Evolutionary conservation across 2,113 vertebrate species (phyloP).

Genomic region (Dryoscopus gambensis): DNA sequence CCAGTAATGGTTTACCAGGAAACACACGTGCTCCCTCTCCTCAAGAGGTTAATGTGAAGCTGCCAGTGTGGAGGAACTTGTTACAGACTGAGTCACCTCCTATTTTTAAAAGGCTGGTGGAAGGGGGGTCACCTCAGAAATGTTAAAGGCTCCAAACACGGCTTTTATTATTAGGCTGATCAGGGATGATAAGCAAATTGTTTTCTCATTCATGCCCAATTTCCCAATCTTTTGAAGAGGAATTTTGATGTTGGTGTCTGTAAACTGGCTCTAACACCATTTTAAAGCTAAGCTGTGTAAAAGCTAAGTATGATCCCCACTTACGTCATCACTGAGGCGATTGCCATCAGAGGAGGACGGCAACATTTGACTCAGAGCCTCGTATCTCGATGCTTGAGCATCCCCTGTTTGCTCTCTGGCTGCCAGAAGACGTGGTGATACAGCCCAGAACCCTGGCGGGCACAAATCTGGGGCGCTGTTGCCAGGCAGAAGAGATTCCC

Average conservation of each 20-base stretch:
- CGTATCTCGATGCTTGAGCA: background rate
- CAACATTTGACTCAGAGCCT: accelerated
- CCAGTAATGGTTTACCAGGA: background rate
- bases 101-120: background rate
- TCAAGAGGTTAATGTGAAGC: background rate
- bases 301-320: background rate
- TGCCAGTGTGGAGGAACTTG: background rate
- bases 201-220: background rate
- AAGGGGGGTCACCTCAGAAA: background rate
- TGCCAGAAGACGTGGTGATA: background rate
- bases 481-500: background rate
- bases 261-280: background rate
- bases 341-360: background rate
- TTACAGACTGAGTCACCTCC: background rate
- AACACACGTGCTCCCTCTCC: background rate
- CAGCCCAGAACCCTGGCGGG: accelerated
- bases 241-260: background rate
- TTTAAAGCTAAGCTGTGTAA: background rate
- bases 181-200: background rate
- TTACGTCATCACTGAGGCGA: background rate
- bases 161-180: background rate
- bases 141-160: background rate
- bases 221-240: background rate
- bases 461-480: background rate
- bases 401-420: background rate